Base-by-base conservation (phyloP, 2,113 vertebrate species). In the Elgaria multicarinata region DNA sequence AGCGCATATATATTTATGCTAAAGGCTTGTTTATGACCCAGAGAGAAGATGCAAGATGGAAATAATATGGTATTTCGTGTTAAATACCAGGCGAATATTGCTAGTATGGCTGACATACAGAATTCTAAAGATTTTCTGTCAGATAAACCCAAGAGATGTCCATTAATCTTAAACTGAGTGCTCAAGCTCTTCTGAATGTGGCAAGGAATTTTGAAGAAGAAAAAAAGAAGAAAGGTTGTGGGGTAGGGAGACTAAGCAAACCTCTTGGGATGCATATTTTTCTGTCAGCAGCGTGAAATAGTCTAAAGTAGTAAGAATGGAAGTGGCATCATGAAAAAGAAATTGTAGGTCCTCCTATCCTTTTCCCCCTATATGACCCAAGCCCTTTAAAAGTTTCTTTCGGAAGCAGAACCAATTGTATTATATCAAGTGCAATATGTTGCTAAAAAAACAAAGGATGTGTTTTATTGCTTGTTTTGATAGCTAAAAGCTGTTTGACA, bases 91-190 rank as follows among this genome's bases (percentile, higher is more conserved):
- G 0, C 14, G 76, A 24, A 36, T 80, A 7, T 28, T 36, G 42
- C 55, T 58, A 26, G 14, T 75, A 13, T 69, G 2, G 87, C 46
- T 31, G 6, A 46, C n/a, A 90, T 1, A 2, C 87, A 90, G 75
- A 13, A 84, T 46, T 88, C 72, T 81, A 89, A 90, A 89, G 55
- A 75, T 62, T 67, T 74, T 89, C 13, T 92, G 39, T 72, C 22
- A 95, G 91, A 72, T 76, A 84, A 91, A 85, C 87, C 89, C 76
- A 91, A 82, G 16, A 88, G 0, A 87, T 0, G 0, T 62, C 92
- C 39, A 79, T 83, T 91, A 91, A 91, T 92, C 89, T 87, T 85
- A 71, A n/a, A 0, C 44, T 67, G 62, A 66, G 44, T 44, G 58
- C 74, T 92, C 87, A 92, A 88, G 31, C 0, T 91, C 58, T 89